Evolutionary conservation across 2,888 invertebrate genomes (phyloP), one percentile per base, ranked within the genome.

Genomic region (Tetranychus truncatus): DNA sequence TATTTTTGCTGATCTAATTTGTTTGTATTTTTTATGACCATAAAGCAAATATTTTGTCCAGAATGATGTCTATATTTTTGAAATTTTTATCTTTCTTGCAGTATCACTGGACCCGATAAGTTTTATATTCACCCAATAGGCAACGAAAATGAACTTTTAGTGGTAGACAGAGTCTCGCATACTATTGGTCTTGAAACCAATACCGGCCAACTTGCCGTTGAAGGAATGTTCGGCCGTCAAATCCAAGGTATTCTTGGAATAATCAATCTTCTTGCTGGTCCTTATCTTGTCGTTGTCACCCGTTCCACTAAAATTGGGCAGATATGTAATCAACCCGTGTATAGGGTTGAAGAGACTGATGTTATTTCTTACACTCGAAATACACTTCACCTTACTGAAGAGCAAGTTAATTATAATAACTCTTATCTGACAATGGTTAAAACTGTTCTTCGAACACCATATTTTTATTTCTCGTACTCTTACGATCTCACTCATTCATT

Each of bases 401-500:
- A 89, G 82, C 92, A 93, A 86, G 88, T 88, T 79, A 87, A 89
- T 78, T 89, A 91, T 82, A 95, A 97, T 83, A 87, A 86, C 77
- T 86, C 86, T 6, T 97, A 96, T 81, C 84, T 94, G 80, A 86
- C 87, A 7, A 91, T 99, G 92, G 81, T 97, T 15, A 89, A 90
- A 76, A 85, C 86, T 76, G 89, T 92, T 0, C 84, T 99, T 75
- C 87, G 88, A 66, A 90, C 91, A 1, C 92, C 93, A 1, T 88
- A 89, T 80, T 91, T 91, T 80, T 99, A 95, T 84, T 97, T 92
- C 84, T 95, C 95, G 20, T 91, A 93, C 80, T 89, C 91, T 1
- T 93, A 92, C 81, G 97, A 99, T 84, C 84, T 99, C 75, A 92
- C 93, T 44, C 95, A 95, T 83, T 88, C 92, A 0, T 86, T 94